These are phyloP conservation scores for Scrobipalpa costella DNA, from an alignment of 2,888 invertebrate species.

Conservation along the genomic window DNA sequence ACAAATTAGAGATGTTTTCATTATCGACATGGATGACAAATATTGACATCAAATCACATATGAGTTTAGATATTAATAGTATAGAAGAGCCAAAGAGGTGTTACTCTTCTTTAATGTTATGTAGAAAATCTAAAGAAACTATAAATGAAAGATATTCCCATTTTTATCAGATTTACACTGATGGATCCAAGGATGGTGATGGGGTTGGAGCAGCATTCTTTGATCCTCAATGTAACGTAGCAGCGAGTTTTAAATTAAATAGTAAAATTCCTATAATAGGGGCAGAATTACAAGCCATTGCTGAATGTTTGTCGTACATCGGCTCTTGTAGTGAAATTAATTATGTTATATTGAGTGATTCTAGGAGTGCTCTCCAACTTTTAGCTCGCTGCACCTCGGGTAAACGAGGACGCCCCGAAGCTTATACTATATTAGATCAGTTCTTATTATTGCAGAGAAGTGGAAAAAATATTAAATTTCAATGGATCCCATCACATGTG, in stretches of 20 bases:
- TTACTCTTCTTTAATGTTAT: background rate
- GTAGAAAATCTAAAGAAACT: background rate
- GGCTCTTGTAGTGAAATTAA: background rate
- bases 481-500: constrained; percentile 28
- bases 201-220: constrained; percentile 11
- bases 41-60: constrained; percentile 13
- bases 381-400: constrained; percentile 28
- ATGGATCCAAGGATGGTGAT: constrained; percentile 13
- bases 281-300: constrained; percentile 10
- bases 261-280: constrained; percentile 9
- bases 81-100: background rate
- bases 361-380: constrained; percentile 10
- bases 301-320: constrained; percentile 12
- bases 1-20: background rate
- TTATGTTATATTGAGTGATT: constrained; percentile 7
- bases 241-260: background rate
- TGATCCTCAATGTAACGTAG: background rate
- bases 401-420: constrained; percentile 25
- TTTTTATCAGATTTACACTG: constrained; percentile 6
- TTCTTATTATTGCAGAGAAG: background rate
- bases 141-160: background rate
- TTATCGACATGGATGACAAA: constrained; percentile 9
- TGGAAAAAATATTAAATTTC: constrained; percentile 20
- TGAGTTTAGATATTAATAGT: background rate
- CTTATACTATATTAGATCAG: constrained; percentile 17